Conservation (phyloP, 2,888 invertebrate species). For the Cryptophagus acutangulus region DNA sequence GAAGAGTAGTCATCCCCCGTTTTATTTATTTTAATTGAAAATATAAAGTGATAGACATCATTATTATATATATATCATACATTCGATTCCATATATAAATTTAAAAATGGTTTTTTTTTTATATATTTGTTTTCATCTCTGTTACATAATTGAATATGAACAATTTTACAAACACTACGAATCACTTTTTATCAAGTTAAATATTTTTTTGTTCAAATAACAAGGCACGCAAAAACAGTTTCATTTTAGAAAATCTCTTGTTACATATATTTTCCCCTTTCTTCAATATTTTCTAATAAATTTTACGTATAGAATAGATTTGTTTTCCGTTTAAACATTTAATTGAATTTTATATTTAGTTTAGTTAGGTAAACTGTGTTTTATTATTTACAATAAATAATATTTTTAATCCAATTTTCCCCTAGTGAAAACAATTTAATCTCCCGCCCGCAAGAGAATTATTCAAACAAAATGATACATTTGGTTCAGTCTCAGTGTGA, state of each 20-base stretch:
- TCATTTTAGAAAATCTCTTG: constrained; percentile 32
- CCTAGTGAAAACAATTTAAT: constrained; percentile 13
- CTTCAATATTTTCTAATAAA: no score
- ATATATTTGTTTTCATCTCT: constrained; percentile 28
- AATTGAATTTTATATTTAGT: constrained; percentile 25
- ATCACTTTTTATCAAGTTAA: constrained; percentile 40
- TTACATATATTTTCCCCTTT: constrained; percentile 21
- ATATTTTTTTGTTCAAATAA: constrained; percentile 28
- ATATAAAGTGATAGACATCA: constrained; percentile 46
- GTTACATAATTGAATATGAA: constrained; percentile 33
- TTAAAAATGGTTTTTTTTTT: constrained; percentile 37
- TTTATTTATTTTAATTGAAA: constrained; percentile 45
- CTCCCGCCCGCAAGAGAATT: constrained; percentile 33
- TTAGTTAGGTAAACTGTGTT: no score
- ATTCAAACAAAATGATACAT: neutral
- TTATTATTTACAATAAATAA: no score
- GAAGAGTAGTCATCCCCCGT: constrained; percentile 45
- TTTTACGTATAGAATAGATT: no score
- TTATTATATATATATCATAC: constrained; percentile 33
- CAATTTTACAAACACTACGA: constrained; percentile 37
- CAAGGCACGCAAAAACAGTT: constrained; percentile 47
- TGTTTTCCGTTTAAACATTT: constrained; percentile 31
- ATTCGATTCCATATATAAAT: constrained; percentile 45
- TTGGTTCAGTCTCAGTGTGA: no score
- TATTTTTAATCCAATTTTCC: no score